Conservation (phyloP, 2,113 vertebrate genomes). For the Mustelus asterias region DNA sequence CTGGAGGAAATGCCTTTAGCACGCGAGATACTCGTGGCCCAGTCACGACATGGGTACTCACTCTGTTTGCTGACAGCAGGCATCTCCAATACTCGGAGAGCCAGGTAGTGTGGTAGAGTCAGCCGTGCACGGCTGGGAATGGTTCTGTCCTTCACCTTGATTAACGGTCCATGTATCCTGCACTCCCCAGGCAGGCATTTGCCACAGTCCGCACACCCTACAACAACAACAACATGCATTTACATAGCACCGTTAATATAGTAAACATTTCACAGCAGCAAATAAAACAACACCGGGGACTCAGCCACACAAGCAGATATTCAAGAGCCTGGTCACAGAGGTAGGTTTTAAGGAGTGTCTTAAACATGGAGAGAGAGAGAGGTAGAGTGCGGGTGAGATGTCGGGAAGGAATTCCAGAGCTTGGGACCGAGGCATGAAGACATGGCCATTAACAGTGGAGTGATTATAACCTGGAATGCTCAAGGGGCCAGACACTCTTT, state of each 20-base stretch:
- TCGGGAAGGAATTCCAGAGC: not conserved
- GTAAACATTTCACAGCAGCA: not conserved
- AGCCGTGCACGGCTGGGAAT: conserved; percentile 48
- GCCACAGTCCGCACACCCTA: conserved; percentile 53
- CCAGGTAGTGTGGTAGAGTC: conserved; percentile 52
- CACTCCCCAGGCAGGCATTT: conserved; percentile 52
- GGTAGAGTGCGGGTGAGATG: too few relatives aligned
- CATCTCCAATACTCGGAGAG: conserved; percentile 48
- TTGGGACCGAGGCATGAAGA: not conserved
- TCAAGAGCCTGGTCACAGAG: too few relatives aligned
- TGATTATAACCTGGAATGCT: not conserved
- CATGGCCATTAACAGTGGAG: not conserved
- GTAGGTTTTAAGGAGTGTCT: too few relatives aligned
- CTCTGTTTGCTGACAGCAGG: conserved; percentile 51
- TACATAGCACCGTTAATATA: not conserved
- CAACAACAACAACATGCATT: conserved; percentile 24
- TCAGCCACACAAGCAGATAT: too few relatives aligned
- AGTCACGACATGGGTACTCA: conserved; percentile 42
- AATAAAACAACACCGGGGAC: not conserved
- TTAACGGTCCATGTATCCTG: conserved; percentile 49
- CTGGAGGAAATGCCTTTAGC: not conserved
- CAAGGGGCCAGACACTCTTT: not conserved
- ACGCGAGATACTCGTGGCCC: not conserved
- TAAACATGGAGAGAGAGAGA: not conserved
- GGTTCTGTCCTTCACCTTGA: conserved; percentile 50